Evolutionary conservation across 1,140 invertebrate species (phyloP).

Genomic region (Ganaspis sp.): DNA sequence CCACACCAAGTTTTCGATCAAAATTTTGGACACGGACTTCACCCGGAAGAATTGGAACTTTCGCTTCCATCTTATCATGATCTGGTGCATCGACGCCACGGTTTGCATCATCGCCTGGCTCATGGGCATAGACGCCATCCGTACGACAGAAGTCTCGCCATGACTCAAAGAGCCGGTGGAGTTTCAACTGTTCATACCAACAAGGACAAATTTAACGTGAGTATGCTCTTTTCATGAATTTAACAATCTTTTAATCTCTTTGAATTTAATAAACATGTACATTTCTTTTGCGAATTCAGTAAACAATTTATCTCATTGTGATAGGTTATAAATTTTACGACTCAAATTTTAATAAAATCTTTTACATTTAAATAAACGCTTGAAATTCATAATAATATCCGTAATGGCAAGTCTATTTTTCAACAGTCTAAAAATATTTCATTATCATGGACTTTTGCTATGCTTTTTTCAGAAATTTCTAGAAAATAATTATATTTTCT

Average conservation of each 20-base stretch:
- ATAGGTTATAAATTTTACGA: no score
- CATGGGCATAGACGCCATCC: neutral
- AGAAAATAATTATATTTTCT: no score
- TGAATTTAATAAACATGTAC: no score
- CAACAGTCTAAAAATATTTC: no score
- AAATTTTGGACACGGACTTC: slow-evolving; percentile 57
- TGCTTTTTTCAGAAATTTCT: no score
- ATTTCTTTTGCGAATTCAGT: no score
- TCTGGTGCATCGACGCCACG: slow-evolving; percentile 8
- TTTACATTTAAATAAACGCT: no score
- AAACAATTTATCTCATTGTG: no score
- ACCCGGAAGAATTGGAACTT: slow-evolving; percentile 42
- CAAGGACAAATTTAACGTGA: slow-evolving; percentile 77
- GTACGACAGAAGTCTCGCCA: slow-evolving; percentile 13
- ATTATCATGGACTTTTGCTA: no score
- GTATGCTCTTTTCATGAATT: neutral
- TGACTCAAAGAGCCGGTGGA: slow-evolving; percentile 45
- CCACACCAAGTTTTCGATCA: slow-evolving; percentile 66
- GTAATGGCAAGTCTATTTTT: no score
- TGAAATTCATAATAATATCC: no score
- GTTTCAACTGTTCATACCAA: slow-evolving; percentile 72
- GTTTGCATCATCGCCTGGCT: neutral
- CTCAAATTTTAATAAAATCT: no score
- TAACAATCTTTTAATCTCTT: neutral
- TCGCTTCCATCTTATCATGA: neutral